Evolutionary conservation across 2,888 invertebrate genomes (phyloP), one percentile per base, ranked within the genome.

Genomic region (Lydus trimaculatus): DNA sequence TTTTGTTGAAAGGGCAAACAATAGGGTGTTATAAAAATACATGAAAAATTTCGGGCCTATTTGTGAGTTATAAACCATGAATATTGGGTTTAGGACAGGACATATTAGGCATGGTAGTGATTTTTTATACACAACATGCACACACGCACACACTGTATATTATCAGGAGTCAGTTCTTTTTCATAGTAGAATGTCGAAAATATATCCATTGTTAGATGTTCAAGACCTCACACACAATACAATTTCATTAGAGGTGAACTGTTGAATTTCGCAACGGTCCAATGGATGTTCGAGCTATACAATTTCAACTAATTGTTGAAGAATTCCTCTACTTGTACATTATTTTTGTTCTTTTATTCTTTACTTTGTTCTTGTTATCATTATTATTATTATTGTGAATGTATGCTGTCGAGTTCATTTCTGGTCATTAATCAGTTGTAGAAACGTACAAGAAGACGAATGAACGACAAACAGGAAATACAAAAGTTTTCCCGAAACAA

Each of bases 201-300:
- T 66, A 63, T 58, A 63, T 61, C 61, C 69, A 62, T 64, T 65
- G 69, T 64, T 64, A 64, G 67, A 66, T 65, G 8, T 69, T 67
- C 69, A 70, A 76, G 81, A 81, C 80, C 81, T 75, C 81, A 81
- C 81, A 81, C 81, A 81, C 82, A 81, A 80, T 79, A 81, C 77
- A 76, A 73, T 78, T 81, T 82, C 82, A 82, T 82, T 82, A 83
- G 81, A 81, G 80, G 76, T 77, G 73, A 72, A 79, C 80, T 82
- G 82, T 81, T 79, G 79, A 81, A 82, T 83, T 82, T 83, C 76
- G 82, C 80, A 80, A 81, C 82, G 82, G 79, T 82, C 78, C 79
- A 78, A 69, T 73, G 72, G 63, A 69, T 68, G 64, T 61, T 70
- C 66, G 61, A 36, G 61, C 61, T 39, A 36, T 70, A 67, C 65